phyloP scores from a whole-genome alignment of 2,113 vertebrate species.

The Phrynocephalus versicolor region DNA sequence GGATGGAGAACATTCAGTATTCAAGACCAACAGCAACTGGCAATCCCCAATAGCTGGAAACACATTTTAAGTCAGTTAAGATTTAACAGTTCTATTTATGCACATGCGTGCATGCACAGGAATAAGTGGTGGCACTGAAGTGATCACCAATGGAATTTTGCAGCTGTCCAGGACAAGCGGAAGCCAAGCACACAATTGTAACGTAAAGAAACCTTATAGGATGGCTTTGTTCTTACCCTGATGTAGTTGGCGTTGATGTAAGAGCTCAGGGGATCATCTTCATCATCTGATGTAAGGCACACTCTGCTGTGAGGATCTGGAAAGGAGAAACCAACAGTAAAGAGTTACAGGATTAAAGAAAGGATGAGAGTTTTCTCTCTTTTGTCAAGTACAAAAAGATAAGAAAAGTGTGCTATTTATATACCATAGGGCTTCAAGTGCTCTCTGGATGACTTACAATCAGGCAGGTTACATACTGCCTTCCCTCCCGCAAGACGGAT shows the following conservation, averaged over 20 bases:
- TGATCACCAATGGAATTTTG: not conserved
- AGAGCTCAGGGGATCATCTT: conserved; percentile 91
- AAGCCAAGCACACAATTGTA: not conserved
- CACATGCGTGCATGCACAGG: conserved; percentile 28
- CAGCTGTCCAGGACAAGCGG: conserved; percentile 12
- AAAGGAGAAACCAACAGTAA: conserved; percentile 56
- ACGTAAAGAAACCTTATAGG: not conserved
- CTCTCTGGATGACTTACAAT: too few species aligned
- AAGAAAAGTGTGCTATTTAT: too few species aligned
- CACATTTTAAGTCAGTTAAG: conserved; percentile 2
- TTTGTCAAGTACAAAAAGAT: too few species aligned
- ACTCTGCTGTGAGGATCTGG: conserved; percentile 98
- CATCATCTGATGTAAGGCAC: conserved; percentile 87
- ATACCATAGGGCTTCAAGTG: too few species aligned
- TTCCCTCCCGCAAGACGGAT: too few species aligned
- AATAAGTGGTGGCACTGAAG: not conserved
- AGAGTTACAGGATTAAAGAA: not conserved
- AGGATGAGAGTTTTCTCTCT: not conserved
- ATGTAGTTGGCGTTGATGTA: conserved; percentile 99
- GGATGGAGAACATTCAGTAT: not conserved
- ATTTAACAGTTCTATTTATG: not conserved
- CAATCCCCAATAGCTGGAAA: conserved; percentile 14
- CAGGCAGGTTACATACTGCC: too few species aligned
- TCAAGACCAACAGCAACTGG: not conserved
- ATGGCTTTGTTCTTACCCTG: conserved; percentile 78